Evolutionary conservation across 2,113 vertebrate genomes (phyloP).

Genomic region (Perca schrenkii): DNA sequence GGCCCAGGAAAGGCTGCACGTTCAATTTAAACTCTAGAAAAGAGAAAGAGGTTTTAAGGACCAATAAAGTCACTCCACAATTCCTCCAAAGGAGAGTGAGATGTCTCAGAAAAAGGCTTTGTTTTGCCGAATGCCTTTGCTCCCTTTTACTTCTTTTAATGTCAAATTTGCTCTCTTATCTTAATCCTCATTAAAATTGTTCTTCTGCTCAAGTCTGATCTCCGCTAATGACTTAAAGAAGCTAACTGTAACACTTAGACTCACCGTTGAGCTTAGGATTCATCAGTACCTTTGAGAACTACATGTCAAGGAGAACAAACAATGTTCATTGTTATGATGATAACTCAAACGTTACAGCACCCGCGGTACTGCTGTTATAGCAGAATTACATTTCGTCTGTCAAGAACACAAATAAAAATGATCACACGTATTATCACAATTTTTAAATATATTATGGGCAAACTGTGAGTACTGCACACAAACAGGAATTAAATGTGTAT

Average conservation of each 20-base stretch:
- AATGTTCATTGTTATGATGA: slow-evolving; percentile 26
- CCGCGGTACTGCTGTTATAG: not conserved
- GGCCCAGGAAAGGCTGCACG: slow-evolving; percentile 64
- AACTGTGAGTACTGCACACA: not conserved
- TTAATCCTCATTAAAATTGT: slow-evolving; percentile 61
- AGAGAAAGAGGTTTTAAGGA: slow-evolving; percentile 70
- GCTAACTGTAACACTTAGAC: slow-evolving; percentile 37
- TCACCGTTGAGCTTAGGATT: slow-evolving; percentile 20
- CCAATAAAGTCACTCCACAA: slow-evolving; percentile 65
- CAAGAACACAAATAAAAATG: slow-evolving; percentile 11
- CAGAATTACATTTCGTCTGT: not conserved
- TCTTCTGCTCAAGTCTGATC: slow-evolving; percentile 55
- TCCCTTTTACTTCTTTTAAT: slow-evolving; percentile 49
- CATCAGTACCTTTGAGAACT: slow-evolving; percentile 20
- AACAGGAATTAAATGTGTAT: not conserved
- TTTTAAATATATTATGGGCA: not conserved
- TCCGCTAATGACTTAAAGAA: slow-evolving; percentile 62
- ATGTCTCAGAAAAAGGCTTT: slow-evolving; percentile 46
- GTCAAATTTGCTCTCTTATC: slow-evolving; percentile 69
- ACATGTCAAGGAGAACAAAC: slow-evolving; percentile 51
- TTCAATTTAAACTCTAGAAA: slow-evolving; percentile 74
- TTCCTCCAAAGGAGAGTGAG: slow-evolving; percentile 50
- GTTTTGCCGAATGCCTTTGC: slow-evolving; percentile 33
- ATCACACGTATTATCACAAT: not conserved
- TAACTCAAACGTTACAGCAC: slow-evolving; percentile 23